Base-by-base conservation (phyloP, 1,140 invertebrate genomes). In the Apis cerana region DNA sequence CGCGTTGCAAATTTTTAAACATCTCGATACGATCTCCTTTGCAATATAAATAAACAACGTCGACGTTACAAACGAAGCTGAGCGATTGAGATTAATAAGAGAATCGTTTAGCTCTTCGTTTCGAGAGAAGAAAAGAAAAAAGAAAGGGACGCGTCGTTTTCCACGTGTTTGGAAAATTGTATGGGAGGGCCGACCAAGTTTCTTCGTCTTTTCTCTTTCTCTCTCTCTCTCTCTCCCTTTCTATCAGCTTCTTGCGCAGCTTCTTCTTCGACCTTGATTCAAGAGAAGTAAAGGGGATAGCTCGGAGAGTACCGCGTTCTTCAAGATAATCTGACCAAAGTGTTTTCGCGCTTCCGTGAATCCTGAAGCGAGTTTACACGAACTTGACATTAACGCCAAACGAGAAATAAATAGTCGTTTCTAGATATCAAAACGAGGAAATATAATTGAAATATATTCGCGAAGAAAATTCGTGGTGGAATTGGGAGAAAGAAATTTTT, bases 211-310 rank as follows among this genome's bases (percentile, higher is more conserved):
- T 21, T 11, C n/a, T 43, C 33, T 74, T 13, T 11, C 75, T 56
- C 21, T 54, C 23, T 4, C 48, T 11, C n/a, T 33, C 33, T 74
- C 13, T 11, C 75, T 56, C 21, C 48, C 23, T 23, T n/a, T 72
- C 61, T 4, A n/a, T 11, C n/a, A 5, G 4, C 13, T 59, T 17
- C n/a, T 62, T 27, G 21, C 50, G 61, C 48, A 33, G 15, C 23
- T 33, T 59, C 70, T 12, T 13, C 54, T 33, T 23, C 33, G 74
- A 68, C 64, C 54, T 77, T 77, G 80, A 68, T 82, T 61, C 54
- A 82, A 67, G 70, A 56, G 50, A 80, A 75, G 33, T 67, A 59
- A 82, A 69, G 64, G n/a, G 43, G 74, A 82, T 58, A 67, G 64
- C 64, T 23, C 56, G 27, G 43, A 23, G 48, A 76, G 61, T 33